Base-by-base conservation (phyloP, 2,113 vertebrate genomes). In the Heterotilapia buettikoferi region DNA sequence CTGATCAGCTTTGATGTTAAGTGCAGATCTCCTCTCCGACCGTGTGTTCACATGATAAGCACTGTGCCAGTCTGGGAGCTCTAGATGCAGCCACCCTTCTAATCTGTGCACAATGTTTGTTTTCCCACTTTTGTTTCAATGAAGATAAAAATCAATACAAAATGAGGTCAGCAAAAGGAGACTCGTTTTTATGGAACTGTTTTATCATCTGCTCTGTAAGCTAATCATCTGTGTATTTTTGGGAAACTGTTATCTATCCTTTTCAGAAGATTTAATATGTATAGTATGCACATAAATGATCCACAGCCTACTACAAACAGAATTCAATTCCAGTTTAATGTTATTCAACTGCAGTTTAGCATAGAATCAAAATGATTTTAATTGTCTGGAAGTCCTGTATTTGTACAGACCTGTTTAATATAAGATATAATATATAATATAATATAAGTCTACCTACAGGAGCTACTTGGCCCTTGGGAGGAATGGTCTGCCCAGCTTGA, bases 1-100 rank as follows among this genome's bases (percentile, higher is more conserved):
- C 84, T 79, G 83, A 89, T 57, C n/a, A 2, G 63, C 85, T 84
- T 89, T 88, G 85, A 92, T 85, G 86, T 87, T 8, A 54, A 76
- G 52, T 50, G 71, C 43, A 50, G 24, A 78, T 52, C 68, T 84
- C 10, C 29, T 80, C 52, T 91, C 53, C 82, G 52, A 78, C 82
- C 61, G 68, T 78, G 68, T 90, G 86, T 84, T 89, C 73, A 79
- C 31, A 82, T 31, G 89, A 88, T 86, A 68, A 86, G 84, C 83
- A 56, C 40, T 3, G 45, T 83, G 86, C 83, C 86, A 90, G 21
- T 9, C 5, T 73, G 12, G 21, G 29, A 85, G 80, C 31, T 87
- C 63, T 59, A 14, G 61, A 68, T 33, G 76, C 50, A 87, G 54
- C 38, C 63, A 59, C 31, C 56, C 43, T 54, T 26, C 31, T 45